Base-by-base conservation (phyloP, 1,140 invertebrate species). In the Anastrepha obliqua region DNA sequence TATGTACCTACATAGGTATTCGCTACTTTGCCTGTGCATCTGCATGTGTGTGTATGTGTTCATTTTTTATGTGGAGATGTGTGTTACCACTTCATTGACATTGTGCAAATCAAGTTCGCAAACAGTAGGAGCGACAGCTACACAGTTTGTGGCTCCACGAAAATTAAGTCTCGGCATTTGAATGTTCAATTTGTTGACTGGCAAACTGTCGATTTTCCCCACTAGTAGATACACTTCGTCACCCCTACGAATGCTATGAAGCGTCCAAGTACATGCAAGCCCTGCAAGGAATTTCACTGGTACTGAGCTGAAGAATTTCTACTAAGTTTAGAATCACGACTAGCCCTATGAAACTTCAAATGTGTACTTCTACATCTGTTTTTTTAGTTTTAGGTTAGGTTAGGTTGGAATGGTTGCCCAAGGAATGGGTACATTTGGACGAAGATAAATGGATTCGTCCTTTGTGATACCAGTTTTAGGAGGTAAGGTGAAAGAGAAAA, bases 181-280 rank as follows among this genome's bases (percentile, higher is more conserved):
- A 81, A 81, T 81, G 74, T 81, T 81, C 74, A 81, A 81, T 81
- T 81, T 55, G 74, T 42, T 81, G 74, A 81, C 51, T 81, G 74
- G 20, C 8, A 81, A 81, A 81, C 74, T 81, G 74, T 81, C 74
- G 74, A 81, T 58, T 58, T 81, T n/a, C 74, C 47, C 51, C 6
- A 58, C 74, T 55, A 55, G 6, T 81, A 55, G 74, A 81, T 29
- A 55, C 70, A 74, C 70, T 51, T 17, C 42, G 60, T 5, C 60
- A 13, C 60, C 60, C 60, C 4, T 62, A 13, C n/a, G 15, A 15
- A 62, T 17, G 60, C 60, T 4, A 17, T 62, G n/a, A 62, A 62
- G 9, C 60, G 60, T 62, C 51, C 11, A 55, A 8, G 51, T 29
- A 29, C 29, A 29, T 29, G 29, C 1, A 29, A 29, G 29, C 29